Evolutionary conservation across 2,113 vertebrate genomes (phyloP).

Genomic region (Numida meleagris): DNA sequence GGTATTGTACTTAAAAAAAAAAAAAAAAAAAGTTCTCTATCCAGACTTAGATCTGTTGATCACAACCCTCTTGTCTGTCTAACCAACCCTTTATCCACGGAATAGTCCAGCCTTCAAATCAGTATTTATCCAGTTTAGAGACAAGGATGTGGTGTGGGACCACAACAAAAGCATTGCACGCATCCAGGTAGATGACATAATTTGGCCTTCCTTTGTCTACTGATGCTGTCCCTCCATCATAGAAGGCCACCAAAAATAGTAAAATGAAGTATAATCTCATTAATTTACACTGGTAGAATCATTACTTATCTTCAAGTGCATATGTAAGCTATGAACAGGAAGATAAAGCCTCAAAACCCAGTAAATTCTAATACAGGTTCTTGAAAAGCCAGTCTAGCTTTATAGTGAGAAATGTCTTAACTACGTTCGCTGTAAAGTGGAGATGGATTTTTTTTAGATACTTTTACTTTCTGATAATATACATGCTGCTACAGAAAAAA

Average conservation of each 20-base stretch:
- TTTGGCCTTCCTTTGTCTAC: neutral
- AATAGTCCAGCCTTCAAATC: neutral
- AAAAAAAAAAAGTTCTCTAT: neutral
- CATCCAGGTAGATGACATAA: neutral
- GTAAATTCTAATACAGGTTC: neutral
- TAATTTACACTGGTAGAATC: neutral
- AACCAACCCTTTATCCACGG: neutral
- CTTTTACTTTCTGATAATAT: neutral
- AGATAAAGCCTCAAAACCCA: neutral
- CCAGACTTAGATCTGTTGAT: neutral
- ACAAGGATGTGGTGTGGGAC: neutral
- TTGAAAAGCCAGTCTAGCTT: neutral
- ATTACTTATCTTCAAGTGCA: neutral
- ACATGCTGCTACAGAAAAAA: neutral
- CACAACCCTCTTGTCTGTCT: no score
- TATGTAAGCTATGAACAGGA: neutral
- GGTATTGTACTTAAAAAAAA: no score
- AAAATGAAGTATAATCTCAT: neutral
- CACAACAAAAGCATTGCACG: neutral
- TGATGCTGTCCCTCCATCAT: neutral
- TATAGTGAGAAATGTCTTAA: neutral
- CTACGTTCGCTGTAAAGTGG: neutral
- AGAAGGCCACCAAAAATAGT: neutral
- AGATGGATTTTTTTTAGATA: neutral
- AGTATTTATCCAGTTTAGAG: neutral